Evolutionary conservation across 1,140 invertebrate species (phyloP), one percentile per base, ranked within the genome.

Genomic region (Drosophila melanica): DNA sequence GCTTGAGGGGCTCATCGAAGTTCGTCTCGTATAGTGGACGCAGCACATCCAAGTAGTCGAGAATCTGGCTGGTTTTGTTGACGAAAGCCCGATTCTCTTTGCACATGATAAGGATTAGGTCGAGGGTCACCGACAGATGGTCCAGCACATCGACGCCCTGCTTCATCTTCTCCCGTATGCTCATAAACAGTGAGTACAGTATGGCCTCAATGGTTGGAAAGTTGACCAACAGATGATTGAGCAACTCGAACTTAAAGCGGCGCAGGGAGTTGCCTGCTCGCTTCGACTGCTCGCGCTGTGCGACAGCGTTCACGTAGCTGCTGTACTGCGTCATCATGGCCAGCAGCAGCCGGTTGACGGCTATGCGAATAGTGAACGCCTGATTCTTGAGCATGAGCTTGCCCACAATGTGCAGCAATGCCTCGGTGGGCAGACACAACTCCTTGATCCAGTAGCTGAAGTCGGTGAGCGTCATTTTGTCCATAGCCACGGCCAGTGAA

Each of bases 251-350:
- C 50, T 89, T 90, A 9, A 92, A 92, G 8, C 78, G 81, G 12
- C 79, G 74, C 66, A 92, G 47, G 0, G 89, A 82, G 48, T 86
- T 92, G 1, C 74, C 70, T 1, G 86, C 89, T 18, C 62, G 81
- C n/a, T 89, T 92, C 0, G 76, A 79, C 18, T 90, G 63, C 18
- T 90, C 86, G 7, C 79, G 55, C 6, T 77, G 62, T 0, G 64
- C 72, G 3, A 92, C 79, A 2, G 85, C 80, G 0, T n/a, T 18
- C 35, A 92, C 42, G 63, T 90, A 92, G n/a, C 85, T 82, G 48
- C 79, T 89, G 57, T 90, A 92, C 55, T 92, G 91, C 2, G 63
- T 54, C 76, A 92, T 90, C 91, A 92, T 92, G 41, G 90, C 58
- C 9, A 85, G 66, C 0, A 92, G 75, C 3, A 92, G 54, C 0